These are phyloP conservation scores for Sapajus apella DNA, from an alignment of 2,113 vertebrate species.

Conservation along the genomic window DNA sequence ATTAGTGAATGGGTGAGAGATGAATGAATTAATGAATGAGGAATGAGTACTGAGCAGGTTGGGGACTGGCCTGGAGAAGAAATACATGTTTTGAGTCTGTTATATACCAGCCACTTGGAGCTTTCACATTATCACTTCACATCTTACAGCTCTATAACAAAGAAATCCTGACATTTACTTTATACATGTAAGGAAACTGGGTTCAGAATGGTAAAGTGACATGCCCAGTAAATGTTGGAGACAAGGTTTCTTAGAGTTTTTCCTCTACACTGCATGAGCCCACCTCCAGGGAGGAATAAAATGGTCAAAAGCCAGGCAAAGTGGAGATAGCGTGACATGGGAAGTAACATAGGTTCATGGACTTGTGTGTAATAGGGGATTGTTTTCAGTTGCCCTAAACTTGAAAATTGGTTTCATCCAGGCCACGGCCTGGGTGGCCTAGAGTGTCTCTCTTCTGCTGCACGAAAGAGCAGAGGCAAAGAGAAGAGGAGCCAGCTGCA, in stretches of 20 bases:
- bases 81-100: not conserved
- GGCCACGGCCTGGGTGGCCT: not conserved
- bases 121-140: not conserved
- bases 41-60: not conserved
- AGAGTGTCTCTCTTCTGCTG: not conserved
- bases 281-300: not conserved
- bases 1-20: not conserved
- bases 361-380: not conserved
- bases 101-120: not conserved
- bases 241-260: not conserved
- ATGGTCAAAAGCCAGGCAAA: not conserved
- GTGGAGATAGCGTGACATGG: not conserved
- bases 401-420: not conserved
- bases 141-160: not conserved
- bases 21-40: not conserved
- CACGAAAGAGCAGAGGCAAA: not conserved
- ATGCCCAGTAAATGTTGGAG: not conserved
- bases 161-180: not conserved
- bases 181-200: not conserved
- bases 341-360: not conserved
- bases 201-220: not conserved
- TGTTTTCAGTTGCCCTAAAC: not conserved
- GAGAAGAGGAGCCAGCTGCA: not conserved
- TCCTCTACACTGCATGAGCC: not conserved
- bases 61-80: not conserved